phyloP scores from a whole-genome alignment of 2,113 vertebrate species.

The Chloroceryle aenea region DNA sequence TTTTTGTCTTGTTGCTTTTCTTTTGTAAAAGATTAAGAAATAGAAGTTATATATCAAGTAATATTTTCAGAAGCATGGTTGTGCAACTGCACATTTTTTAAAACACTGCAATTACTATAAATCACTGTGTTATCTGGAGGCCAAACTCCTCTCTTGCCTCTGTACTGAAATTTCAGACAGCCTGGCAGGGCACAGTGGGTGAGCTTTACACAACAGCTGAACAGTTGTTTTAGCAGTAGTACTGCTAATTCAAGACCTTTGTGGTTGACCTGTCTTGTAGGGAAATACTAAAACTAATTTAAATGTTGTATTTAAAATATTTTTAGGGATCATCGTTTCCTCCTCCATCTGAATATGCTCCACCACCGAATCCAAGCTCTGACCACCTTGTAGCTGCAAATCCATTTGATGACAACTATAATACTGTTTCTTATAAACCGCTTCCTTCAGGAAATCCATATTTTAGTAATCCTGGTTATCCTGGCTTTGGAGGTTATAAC shows the following conservation, averaged over 20 bases:
- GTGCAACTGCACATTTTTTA: background rate
- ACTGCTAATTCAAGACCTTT: background rate
- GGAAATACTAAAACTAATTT: conserved; percentile 32
- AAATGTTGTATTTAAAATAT: conserved; percentile 64
- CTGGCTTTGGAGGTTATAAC: conserved; percentile 78
- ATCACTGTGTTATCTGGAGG: background rate
- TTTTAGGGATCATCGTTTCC: conserved; percentile 80
- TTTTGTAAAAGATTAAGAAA: background rate
- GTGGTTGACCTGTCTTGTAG: background rate
- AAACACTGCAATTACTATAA: background rate
- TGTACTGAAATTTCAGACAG: conserved; percentile 36
- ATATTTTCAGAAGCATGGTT: background rate
- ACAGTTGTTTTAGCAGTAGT: background rate
- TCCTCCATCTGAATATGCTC: conserved; percentile 86
- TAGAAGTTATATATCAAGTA: background rate
- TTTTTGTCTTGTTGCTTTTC: background rate
- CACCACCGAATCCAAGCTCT: conserved; percentile 84
- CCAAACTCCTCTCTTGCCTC: background rate
- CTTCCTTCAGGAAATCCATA: conserved; percentile 75
- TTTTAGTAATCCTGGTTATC: conserved; percentile 76
- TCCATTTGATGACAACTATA: conserved; percentile 88
- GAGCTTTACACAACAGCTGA: conserved; percentile 11
- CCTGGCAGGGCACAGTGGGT: background rate
- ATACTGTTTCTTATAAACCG: conserved; percentile 78
- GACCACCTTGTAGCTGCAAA: conserved; percentile 89